phyloP scores from a whole-genome alignment of 2,888 invertebrate genomes.

The Thymelicus lineola region DNA sequence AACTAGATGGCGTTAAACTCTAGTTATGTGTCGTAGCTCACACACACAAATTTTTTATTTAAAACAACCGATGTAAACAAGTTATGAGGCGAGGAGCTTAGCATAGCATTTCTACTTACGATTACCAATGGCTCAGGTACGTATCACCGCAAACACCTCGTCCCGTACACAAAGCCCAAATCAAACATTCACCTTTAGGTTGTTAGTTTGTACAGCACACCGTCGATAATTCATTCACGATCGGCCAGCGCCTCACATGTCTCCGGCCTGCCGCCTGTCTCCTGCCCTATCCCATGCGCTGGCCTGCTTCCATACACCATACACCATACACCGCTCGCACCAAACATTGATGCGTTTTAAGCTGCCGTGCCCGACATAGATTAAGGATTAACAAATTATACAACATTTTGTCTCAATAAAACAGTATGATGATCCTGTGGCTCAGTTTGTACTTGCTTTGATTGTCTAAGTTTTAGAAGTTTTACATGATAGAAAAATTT shows the following conservation, averaged over 20 bases:
- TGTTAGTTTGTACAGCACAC: slow-evolving; percentile 28
- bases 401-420: neutral
- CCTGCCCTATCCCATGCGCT: neutral
- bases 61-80: too few relatives aligned
- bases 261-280: slow-evolving; percentile 29
- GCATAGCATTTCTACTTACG: too few relatives aligned
- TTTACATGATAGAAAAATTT: too few relatives aligned
- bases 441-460: too few relatives aligned
- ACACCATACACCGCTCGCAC: slow-evolving; percentile 49
- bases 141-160: neutral
- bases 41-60: too few relatives aligned
- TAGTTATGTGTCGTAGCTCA: too few relatives aligned
- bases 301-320: neutral
- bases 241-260: slow-evolving; percentile 56
- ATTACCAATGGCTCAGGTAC: too few relatives aligned
- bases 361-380: slow-evolving; percentile 69
- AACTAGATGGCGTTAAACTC: too few relatives aligned
- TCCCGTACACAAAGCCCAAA: neutral
- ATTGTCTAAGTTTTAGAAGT: too few relatives aligned
- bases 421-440: too few relatives aligned
- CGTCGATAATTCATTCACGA: slow-evolving; percentile 45
- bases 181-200: slow-evolving; percentile 1
- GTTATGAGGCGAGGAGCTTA: too few relatives aligned
- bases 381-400: slow-evolving; percentile 38
- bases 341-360: slow-evolving; percentile 68